Percentiles rank a stretch among this genome's conserved stretches.
These are phyloP conservation scores for Melanotaenia trifasciata DNA, from an alignment of 2,797 vertebrate species.

Conservation along the genomic window DNA sequence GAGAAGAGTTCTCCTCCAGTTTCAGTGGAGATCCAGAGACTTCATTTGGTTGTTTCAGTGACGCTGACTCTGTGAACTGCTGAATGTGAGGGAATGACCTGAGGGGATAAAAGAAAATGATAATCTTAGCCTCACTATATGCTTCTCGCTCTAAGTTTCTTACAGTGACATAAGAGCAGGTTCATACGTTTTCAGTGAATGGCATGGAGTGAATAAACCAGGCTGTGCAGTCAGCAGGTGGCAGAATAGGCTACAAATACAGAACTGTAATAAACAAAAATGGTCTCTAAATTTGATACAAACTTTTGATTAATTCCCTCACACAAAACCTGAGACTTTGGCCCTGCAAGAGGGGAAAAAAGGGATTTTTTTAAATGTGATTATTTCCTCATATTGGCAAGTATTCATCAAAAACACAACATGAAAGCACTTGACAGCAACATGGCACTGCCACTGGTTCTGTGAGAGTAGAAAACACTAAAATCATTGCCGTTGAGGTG, in stretches of 20 bases:
- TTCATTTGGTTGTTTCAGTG: slow-evolving; percentile 39
- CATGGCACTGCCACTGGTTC: background rate
- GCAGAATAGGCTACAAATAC: background rate
- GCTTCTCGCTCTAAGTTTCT: background rate
- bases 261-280: too few relatives aligned
- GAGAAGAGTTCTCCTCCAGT: slow-evolving; percentile 24
- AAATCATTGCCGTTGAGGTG: background rate
- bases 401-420: background rate
- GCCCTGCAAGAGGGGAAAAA: background rate
- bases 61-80: slow-evolving; percentile 36
- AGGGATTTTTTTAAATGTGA: background rate
- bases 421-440: background rate
- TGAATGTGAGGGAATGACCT: slow-evolving; percentile 66
- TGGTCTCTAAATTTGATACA: too few relatives aligned
- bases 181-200: background rate
- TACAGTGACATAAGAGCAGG: background rate
- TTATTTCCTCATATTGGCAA: background rate
- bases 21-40: slow-evolving; percentile 16
- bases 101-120: slow-evolving; percentile 38
- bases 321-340: background rate
- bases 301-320: too few relatives aligned
- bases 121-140: background rate
- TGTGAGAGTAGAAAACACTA: background rate
- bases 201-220: background rate
- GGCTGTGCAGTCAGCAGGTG: background rate